Evolutionary conservation across 2,888 invertebrate genomes (phyloP).

Genomic region (Epistrophe grossulariae): DNA sequence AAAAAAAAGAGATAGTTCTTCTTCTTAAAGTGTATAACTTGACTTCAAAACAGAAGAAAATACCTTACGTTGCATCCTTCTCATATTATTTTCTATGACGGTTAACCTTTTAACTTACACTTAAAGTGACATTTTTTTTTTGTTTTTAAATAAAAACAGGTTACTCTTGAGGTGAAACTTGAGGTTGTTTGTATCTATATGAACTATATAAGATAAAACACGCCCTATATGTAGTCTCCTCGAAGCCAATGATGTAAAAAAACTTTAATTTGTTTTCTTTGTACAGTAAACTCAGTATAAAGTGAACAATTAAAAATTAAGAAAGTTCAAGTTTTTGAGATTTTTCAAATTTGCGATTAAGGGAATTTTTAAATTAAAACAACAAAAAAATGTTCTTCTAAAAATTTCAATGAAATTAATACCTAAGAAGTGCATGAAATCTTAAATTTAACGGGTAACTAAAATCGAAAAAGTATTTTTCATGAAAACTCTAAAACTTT

Average conservation of each 20-base stretch:
- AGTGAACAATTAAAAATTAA: no score
- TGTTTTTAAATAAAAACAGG: background rate
- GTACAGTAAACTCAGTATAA: no score
- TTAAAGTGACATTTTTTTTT: background rate
- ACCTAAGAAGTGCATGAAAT: no score
- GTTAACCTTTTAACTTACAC: background rate
- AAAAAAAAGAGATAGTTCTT: background rate
- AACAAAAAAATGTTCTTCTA: no score
- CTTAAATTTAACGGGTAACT: no score
- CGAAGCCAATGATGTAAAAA: slow-evolving; percentile 5
- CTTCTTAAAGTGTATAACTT: background rate
- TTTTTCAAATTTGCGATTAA: no score
- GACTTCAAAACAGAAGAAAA: background rate
- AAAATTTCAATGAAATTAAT: no score
- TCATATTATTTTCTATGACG: background rate
- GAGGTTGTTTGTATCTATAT: background rate
- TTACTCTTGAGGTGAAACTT: background rate
- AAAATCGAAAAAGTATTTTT: no score
- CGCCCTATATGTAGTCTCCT: background rate
- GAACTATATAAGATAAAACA: background rate
- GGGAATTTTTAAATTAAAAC: no score
- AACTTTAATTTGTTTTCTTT: background rate
- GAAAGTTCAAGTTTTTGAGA: no score
- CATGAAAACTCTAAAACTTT: no score
- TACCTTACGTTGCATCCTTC: background rate